Base-by-base conservation (phyloP, 2,113 vertebrate species). In the Clarias gariepinus region DNA sequence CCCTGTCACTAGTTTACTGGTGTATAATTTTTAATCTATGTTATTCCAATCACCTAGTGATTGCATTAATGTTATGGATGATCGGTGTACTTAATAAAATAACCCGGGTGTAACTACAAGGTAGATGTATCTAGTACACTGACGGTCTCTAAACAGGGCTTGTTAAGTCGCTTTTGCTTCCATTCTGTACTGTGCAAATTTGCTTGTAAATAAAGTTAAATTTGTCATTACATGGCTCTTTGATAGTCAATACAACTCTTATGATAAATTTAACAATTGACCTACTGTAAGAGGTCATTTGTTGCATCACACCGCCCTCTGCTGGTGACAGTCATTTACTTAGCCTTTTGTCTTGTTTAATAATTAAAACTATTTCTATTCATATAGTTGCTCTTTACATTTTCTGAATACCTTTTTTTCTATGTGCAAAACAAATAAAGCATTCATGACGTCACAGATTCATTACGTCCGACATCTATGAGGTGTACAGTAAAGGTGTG, bases 251-350 rank as follows among this genome's bases (percentile, higher is more conserved):
- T n/a, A n/a, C n/a, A n/a, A n/a, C n/a, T n/a, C n/a, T n/a, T n/a
- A n/a, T n/a, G n/a, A n/a, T n/a, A n/a, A n/a, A n/a, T n/a, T n/a
- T n/a, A n/a, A n/a, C n/a, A n/a, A n/a, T n/a, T n/a, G n/a, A n/a
- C n/a, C n/a, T n/a, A n/a, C n/a, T n/a, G n/a, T n/a, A n/a, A n/a
- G n/a, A n/a, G n/a, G n/a, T n/a, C 8, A 11, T 23, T 52, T 19
- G 30, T 81, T 41, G 58, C 52, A 53, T 53, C 57, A 83, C 52
- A 84, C 57, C 19, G 85, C 85, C 85, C 76, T 84, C 88, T 89
- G 58, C n/a, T 73, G 68, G 68, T 87, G 64, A 60, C n/a, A 19
- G 16, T 57, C 6, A 0, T 30, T 78, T 55, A 28, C 2, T 1
- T 58, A n/a, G 12, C 16, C 16, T 57, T 58, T 58, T 58, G 13